Evolutionary conservation across 2,113 vertebrate species (phyloP), one percentile per base, ranked within the genome.

Genomic region (Rhombomys opimus): DNA sequence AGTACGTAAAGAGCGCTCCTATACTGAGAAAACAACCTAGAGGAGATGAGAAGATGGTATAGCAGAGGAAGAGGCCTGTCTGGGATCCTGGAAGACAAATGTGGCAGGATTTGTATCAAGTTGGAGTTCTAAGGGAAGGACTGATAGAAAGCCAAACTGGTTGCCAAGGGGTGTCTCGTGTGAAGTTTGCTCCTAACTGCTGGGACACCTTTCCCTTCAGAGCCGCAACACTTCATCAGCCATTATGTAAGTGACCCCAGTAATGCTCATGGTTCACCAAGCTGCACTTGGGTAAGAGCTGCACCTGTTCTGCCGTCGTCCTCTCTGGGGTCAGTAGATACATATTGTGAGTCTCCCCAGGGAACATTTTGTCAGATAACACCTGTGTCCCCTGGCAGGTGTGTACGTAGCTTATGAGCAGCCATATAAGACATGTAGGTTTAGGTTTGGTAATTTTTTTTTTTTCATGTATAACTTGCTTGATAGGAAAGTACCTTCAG

Each of bases 401-500:
- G 27, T 77, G 41, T 75, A 90, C 30, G 59, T 23, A 90, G 18
- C 50, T 84, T 59, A 65, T 12, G 77, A 67, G 92, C 52, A 96
- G 27, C 52, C 57, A 1, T 41, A 0, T 57, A 30, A 65, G 65
- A 27, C 5, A 14, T 32, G 27, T 65, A 41, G 90, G 20, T 91
- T 95, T 84, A 68, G 63, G 23, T 87, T 89, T 67, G 67, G 32
- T 72, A 70, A 46, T 7, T 22, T 89, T 86, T 15, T 70, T 30
- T 94, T 96, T 92, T 95, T 94, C 22, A 67, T 57, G 8, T 90
- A 50, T 94, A 81, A 68, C 93, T 94, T 95, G 22, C 41, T 73
- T 78, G 25, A 89, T 72, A 87, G 73, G 87, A 78, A 89, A 95
- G 27, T 22, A 87, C 61, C 68, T 91, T 91, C 70, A 86, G 18